Evolutionary conservation across 1,140 invertebrate genomes (phyloP).

Genomic region (Epicauta chinensis): DNA sequence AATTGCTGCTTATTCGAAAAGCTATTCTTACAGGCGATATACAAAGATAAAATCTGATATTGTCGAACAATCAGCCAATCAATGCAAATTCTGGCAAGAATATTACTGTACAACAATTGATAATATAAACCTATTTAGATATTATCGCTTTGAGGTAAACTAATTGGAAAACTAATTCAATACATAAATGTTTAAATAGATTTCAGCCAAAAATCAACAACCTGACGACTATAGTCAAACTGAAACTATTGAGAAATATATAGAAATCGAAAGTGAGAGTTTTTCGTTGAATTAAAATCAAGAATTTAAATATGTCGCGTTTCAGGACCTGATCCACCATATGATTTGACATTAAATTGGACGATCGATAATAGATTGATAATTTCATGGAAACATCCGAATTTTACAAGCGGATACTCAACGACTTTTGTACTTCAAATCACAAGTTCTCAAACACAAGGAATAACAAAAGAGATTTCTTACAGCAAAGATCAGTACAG

Average conservation of each 20-base stretch:
- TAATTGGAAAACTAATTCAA: too few species aligned
- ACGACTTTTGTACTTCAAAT: slow-evolving; percentile 3
- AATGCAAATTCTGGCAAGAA: slow-evolving; percentile 1
- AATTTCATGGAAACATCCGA: slow-evolving; percentile 17
- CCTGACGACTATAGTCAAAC: neutral
- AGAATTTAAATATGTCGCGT: too few species aligned
- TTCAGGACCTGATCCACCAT: slow-evolving; percentile 7
- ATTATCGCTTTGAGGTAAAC: neutral
- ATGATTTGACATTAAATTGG: neutral
- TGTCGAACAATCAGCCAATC: neutral
- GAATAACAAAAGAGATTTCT: neutral
- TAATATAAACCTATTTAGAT: neutral
- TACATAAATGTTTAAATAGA: neutral
- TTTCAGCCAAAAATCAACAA: neutral
- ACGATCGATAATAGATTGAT: slow-evolving; percentile 4
- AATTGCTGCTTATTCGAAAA: neutral
- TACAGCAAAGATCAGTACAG: neutral
- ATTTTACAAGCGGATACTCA: slow-evolving; percentile 8
- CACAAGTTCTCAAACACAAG: neutral
- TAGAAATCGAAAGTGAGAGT: neutral
- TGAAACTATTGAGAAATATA: neutral
- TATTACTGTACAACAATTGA: neutral
- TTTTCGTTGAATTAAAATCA: neutral
- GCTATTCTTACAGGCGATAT: too few species aligned
- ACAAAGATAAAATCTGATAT: too few species aligned